Base-by-base conservation (phyloP, 1,140 invertebrate species). In the Lasaia peninsularis region DNA sequence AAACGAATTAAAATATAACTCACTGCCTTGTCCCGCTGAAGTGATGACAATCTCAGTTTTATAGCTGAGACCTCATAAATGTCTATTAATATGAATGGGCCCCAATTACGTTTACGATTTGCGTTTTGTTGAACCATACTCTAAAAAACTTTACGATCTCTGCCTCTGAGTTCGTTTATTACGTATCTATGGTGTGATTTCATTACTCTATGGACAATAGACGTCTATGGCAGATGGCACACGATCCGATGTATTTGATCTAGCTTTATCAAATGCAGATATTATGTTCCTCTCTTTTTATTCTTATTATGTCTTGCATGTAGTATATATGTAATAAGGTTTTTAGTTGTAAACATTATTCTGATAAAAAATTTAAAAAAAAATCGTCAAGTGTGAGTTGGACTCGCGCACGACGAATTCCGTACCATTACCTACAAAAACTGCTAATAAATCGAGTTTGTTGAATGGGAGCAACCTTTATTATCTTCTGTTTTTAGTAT, bases 1-100 rank as follows among this genome's bases (percentile, higher is more conserved):
- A 82, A 78, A 75, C 58, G 77, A 78, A 85, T 85, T 80, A 85
- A 75, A 69, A 61, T 69, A 65, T 69, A 70, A 70, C 67, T 63
- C 69, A 78, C 83, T 61, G 69, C 68, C 65, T 73, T 63, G 63
- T 62, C 68, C 56, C 64, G 70, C 80, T 81, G 68, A 84, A 86
- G 71, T 73, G 83, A 83, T 77, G 80, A 86, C 82, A 88, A 88
- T 87, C 82, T 86, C 84, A 69, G 78, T 87, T 88, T 88, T 88
- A 88, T 86, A 75, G 81, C 65, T 57, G 67, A 80, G 76, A 72
- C 66, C 70, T 85, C 81, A 78, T 89, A 89, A 89, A 87, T 75
- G 83, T 89, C 86, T 84, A 87, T 89, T 89, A 89, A 89, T 87
- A 89, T 89, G 84, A 89, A 89, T 87, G 78, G 81, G 74, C 73